Base-by-base conservation (phyloP, 2,888 invertebrate genomes). In the Thera obeliscata region DNA sequence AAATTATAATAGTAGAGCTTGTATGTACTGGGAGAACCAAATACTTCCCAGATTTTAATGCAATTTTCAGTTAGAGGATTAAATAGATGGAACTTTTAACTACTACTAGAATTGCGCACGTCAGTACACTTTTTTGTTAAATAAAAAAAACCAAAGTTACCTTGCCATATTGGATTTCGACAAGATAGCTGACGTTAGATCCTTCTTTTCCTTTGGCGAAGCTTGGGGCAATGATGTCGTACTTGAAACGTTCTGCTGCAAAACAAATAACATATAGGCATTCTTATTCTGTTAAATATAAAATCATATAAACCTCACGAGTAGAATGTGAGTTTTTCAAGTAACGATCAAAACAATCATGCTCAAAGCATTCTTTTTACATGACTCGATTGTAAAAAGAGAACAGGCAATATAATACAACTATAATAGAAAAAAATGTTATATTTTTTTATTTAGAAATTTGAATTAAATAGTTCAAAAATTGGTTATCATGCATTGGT, bases 101-200 rank as follows among this genome's bases (percentile, higher is more conserved):
- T 22, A 22, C 22, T 22, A 22, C 22, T 22, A 22, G 22, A 22
- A 22, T 22, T 0, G 22, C 22, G 22, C 0, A 22, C 22, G 22
- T 22, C 22, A 22, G 22, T 22, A 22, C 22, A 22, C 22, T 22
- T 22, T 22, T 22, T 22, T 22, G 22, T 22, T 22, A 22, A 22
- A 22, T 22, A 22, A 22, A 22, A 22, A 22, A 22, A 22, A 22
- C 22, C 38, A 41, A 41, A 41, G 6, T 41, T 89, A 97, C 97
- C 97, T 96, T 75, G 97, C 96, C 94, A 97, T 96, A 85, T 97
- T 97, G 59, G 97, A 96, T 89, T 96, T 97, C 3, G 95, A 94
- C 67, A 95, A 88, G 69, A 95, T 95, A 46, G 95, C 92, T 61
- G 96, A 94, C 33, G 96, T 94, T 41, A 94, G 87, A 84, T 94